These are phyloP conservation scores for Coracopsis vasa DNA, from an alignment of 2,113 vertebrate species.

Conservation along the genomic window DNA sequence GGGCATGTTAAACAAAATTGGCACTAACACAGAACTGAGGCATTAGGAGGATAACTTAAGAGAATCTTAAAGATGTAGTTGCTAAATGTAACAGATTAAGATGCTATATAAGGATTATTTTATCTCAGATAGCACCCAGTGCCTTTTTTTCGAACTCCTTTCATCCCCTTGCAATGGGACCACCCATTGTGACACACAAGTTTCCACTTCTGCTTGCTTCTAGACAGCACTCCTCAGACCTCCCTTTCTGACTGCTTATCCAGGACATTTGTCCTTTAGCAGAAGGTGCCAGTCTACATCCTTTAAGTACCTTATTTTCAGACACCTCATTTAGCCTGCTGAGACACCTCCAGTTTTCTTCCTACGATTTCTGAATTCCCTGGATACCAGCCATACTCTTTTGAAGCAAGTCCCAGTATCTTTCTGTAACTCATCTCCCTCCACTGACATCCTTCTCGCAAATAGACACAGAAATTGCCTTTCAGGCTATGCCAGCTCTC, in stretches of 20 bases:
- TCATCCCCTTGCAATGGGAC: not conserved
- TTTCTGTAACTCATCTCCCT: not conserved
- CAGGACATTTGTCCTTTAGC: not conserved
- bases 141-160: not conserved
- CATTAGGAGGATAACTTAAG: not conserved
- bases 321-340: slow-evolving; percentile 19
- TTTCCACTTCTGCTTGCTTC: not conserved
- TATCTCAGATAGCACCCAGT: not conserved
- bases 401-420: slow-evolving; percentile 35
- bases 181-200: rapidly evolving
- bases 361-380: slow-evolving; percentile 27
- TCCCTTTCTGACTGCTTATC: not conserved
- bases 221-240: not conserved
- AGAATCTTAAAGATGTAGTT: not conserved
- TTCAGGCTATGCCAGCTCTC: slow-evolving; percentile 16
- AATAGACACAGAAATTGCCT: slow-evolving; percentile 5
- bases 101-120: not conserved
- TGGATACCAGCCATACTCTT: slow-evolving; percentile 20
- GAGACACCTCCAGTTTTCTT: slow-evolving; percentile 33
- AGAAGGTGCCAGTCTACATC: slow-evolving; percentile 8
- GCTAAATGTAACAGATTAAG: not conserved
- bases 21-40: not conserved
- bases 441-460: not conserved
- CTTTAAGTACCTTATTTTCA: slow-evolving; percentile 18
- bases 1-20: not conserved